Evolutionary conservation across 2,888 invertebrate species (phyloP).

Genomic region (Eupsilia transversa): DNA sequence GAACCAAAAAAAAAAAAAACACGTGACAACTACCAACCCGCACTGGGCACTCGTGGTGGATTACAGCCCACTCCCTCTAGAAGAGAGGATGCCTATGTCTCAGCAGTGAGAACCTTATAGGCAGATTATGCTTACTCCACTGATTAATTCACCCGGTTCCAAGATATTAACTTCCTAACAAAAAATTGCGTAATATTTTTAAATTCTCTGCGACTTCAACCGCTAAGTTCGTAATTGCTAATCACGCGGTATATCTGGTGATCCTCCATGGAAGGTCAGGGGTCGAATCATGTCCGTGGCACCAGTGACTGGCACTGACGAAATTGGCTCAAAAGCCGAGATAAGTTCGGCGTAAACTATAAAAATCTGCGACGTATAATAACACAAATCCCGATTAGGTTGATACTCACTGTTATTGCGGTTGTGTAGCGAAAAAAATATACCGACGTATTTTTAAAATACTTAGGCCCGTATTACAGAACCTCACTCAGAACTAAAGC

Average conservation of each 20-base stretch:
- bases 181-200: slow-evolving; percentile 27
- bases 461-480: too few species aligned
- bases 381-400: slow-evolving; percentile 72
- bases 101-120: too few species aligned
- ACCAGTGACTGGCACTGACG: slow-evolving; percentile 68
- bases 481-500: too few species aligned
- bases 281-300: slow-evolving; percentile 75
- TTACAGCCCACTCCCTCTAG: neutral
- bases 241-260: slow-evolving; percentile 61
- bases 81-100: neutral
- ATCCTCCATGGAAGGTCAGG: slow-evolving; percentile 64
- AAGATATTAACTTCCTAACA: neutral
- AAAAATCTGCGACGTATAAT: slow-evolving; percentile 71
- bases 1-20: too few species aligned
- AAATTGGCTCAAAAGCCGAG: slow-evolving; percentile 72
- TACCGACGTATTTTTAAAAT: too few species aligned
- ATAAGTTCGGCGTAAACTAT: slow-evolving; percentile 72
- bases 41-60: neutral
- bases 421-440: slow-evolving; percentile 7
- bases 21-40: neutral
- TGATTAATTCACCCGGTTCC: neutral
- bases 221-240: slow-evolving; percentile 43
- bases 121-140: neutral
- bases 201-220: neutral
- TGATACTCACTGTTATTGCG: slow-evolving; percentile 40